A percentile compares a stretch with the other conserved stretches of the same genome.
These are phyloP conservation scores for Hypomecis punctinalis DNA, from an alignment of 2,888 invertebrate species.

Conservation along the genomic window DNA sequence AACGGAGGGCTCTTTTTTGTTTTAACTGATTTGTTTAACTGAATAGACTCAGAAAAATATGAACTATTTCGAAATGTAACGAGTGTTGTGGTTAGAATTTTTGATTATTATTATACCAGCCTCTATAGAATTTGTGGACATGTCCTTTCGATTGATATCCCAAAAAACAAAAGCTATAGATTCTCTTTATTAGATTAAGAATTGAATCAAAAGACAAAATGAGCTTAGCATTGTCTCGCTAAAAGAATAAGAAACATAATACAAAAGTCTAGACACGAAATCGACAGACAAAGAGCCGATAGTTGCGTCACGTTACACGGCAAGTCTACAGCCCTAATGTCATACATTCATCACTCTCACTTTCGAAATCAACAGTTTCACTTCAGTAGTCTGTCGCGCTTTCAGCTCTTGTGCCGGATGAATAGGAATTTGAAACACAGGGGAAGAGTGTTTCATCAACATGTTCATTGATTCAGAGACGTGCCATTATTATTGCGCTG, in stretches of 20 bases:
- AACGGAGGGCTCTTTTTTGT: no score
- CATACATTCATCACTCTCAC: constrained; percentile 32
- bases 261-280: constrained; percentile 7
- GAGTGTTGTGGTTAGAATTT: no score
- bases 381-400: constrained; percentile 30
- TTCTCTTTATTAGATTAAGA: no score
- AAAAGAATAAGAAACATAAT: not conserved
- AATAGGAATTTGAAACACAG: constrained; percentile 26
- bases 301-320: constrained; percentile 19
- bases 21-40: no score
- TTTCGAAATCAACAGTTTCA: constrained; percentile 32
- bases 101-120: no score
- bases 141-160: no score
- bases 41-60: no score
- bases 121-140: no score
- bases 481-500: no score
- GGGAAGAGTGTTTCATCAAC: constrained; percentile 6
- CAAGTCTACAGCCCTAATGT: constrained; percentile 32
- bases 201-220: not conserved
- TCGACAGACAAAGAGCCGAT: constrained; percentile 5
- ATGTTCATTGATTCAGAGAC: no score
- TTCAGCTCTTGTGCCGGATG: constrained; percentile 23
- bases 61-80: no score
- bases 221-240: not conserved
- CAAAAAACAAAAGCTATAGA: no score